Percentiles rank a stretch among this genome's conserved stretches.
Conservation (phyloP, 2,888 invertebrate species). For the Paralinhomoeus sp. region DNA sequence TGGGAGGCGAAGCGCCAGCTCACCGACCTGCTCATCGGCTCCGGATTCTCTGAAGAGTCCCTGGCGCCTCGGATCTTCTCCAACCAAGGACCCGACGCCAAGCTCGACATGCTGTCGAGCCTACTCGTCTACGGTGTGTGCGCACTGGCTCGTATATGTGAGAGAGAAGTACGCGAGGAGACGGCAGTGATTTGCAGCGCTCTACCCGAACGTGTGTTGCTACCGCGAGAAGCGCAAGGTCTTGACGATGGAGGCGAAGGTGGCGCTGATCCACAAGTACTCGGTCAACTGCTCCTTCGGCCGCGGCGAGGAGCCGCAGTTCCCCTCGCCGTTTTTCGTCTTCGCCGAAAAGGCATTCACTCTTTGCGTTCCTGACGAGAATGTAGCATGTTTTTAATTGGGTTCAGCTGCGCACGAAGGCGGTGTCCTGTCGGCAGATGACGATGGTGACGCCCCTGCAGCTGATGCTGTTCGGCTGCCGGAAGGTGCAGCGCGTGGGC, state of each 20-base stretch:
- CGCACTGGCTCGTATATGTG: no score
- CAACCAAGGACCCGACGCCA: constrained; percentile 45
- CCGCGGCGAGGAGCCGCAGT: constrained; percentile 23
- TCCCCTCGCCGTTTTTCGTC: constrained; percentile 67
- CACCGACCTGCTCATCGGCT: constrained; percentile 41
- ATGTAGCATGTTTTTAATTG: no score
- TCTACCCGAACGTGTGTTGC: constrained; percentile 86
- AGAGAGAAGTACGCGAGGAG: no score
- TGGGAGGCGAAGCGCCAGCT: constrained; percentile 44
- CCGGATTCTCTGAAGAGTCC: constrained; percentile 76
- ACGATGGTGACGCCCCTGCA: constrained; percentile 86
- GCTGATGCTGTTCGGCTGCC: constrained; percentile 66
- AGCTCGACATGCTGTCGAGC: constrained; percentile 43
- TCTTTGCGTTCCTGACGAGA: no score
- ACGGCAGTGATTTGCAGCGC: no score
- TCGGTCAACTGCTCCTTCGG: constrained; percentile 69
- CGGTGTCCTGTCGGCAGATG: constrained; percentile 84
- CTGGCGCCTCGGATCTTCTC: constrained; percentile 40
- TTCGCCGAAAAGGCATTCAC: constrained; percentile 96
- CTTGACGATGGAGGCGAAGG: constrained; percentile 75
- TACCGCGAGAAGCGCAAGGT: constrained; percentile 88
- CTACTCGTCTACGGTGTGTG: constrained; percentile 10
- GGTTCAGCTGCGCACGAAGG: constrained; percentile 74
- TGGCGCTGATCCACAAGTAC: constrained; percentile 81
- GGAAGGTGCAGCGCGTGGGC: constrained; percentile 51